These are phyloP conservation scores for Myotis daubentonii DNA, from an alignment of 2,797 vertebrate species.

Conservation along the genomic window DNA sequence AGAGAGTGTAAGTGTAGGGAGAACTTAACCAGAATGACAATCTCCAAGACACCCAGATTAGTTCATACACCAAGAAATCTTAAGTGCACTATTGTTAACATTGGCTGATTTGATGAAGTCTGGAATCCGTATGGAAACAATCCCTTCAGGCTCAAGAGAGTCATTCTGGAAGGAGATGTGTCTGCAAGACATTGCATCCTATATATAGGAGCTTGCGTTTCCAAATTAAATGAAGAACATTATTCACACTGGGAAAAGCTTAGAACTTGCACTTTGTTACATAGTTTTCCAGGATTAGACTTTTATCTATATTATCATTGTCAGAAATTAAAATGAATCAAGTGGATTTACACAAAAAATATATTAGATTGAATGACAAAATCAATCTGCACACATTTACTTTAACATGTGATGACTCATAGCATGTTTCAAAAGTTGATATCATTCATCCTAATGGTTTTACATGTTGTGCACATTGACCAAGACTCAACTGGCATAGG, in stretches of 20 bases:
- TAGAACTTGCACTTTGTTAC: background rate
- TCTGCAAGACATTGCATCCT: background rate
- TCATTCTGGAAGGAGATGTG: background rate
- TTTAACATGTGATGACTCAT: constrained; percentile 33
- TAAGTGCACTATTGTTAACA: background rate
- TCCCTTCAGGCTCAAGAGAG: background rate
- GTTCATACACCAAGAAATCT: background rate
- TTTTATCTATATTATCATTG: background rate
- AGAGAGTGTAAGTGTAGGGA: background rate
- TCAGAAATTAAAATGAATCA: constrained; percentile 20
- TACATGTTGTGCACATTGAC: constrained; percentile 64
- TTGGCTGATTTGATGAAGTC: background rate
- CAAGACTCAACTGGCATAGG: constrained; percentile 58
- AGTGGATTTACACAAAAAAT: background rate
- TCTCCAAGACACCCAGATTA: background rate
- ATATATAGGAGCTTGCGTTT: background rate
- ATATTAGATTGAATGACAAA: background rate
- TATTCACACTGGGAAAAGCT: background rate
- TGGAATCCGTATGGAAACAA: background rate
- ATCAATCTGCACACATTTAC: background rate
- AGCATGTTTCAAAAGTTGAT: constrained; percentile 39
- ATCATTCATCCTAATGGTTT: constrained; percentile 56
- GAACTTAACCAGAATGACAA: background rate
- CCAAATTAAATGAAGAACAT: background rate
- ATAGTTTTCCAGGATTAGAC: background rate